Conservation (phyloP, 2,797 vertebrate species). For the Microtus californicus region DNA sequence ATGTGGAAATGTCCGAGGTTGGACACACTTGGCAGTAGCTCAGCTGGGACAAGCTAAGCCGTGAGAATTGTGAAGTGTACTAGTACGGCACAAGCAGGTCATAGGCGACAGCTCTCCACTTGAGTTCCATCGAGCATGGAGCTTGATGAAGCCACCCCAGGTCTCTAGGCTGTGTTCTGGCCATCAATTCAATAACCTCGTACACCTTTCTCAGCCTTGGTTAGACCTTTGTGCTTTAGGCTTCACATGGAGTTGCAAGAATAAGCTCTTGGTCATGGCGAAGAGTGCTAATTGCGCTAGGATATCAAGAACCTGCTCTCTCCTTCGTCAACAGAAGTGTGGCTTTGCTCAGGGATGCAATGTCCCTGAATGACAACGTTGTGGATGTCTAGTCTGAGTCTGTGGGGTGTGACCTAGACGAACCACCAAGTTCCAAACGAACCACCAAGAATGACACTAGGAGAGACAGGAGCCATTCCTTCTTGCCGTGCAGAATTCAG, state of each 20-base stretch:
- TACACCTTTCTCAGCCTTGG: neutral
- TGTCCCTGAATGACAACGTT: neutral
- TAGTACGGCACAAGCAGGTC: neutral
- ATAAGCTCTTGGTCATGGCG: neutral
- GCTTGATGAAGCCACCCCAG: neutral
- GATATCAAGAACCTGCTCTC: neutral
- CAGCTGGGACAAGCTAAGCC: neutral
- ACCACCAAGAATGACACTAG: neutral
- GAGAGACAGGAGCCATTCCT: neutral
- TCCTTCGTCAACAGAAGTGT: neutral
- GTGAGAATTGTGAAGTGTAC: rapidly evolving
- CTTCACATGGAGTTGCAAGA: neutral
- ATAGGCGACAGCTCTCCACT: neutral
- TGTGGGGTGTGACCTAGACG: too few relatives aligned
- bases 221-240: neutral
- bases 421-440: neutral
- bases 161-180: neutral
- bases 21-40: neutral
- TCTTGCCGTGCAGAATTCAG: neutral
- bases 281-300: neutral
- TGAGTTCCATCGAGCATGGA: too few relatives aligned
- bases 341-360: neutral
- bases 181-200: neutral
- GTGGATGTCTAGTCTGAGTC: neutral
- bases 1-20: neutral